Percentiles rank a stretch among this genome's conserved stretches.
Evolutionary conservation across 2,888 invertebrate species (phyloP).

Genomic region (Sarcophaga subvicina): DNA sequence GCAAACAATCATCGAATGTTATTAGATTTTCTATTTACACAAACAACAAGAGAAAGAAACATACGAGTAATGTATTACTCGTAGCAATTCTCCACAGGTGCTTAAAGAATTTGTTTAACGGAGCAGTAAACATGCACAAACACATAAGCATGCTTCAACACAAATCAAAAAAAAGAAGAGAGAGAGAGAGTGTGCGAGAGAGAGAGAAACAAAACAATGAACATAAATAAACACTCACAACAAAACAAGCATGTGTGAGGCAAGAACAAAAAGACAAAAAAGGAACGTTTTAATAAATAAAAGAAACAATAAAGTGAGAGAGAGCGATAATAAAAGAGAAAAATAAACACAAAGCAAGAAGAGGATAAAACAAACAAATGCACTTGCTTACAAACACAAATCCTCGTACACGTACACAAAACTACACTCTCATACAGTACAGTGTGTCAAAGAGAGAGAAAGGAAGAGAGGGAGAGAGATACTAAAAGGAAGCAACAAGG

Average conservation of each 20-base stretch:
- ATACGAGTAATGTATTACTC: background rate
- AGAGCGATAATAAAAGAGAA: conserved; percentile 10
- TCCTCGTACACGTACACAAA: background rate
- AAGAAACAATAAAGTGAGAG: background rate
- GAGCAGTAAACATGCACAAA: conserved; percentile 29
- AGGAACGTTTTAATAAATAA: conserved; percentile 37
- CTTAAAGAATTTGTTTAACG: background rate
- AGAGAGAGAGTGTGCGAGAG: background rate
- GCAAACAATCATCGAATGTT: background rate
- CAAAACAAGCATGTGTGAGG: conserved; percentile 18
- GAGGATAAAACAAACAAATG: conserved; percentile 24
- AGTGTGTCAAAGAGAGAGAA: too few relatives aligned
- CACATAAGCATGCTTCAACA: conserved; percentile 15
- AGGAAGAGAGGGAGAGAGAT: background rate
- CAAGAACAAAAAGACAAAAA: too few relatives aligned
- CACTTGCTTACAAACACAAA: background rate
- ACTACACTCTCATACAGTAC: background rate
- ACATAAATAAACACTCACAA: conserved; percentile 27
- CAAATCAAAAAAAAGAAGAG: conserved; percentile 20
- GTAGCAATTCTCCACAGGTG: conserved; percentile 14
- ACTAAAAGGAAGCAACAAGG: conserved; percentile 33
- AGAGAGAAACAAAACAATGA: background rate
- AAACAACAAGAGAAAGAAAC: background rate
- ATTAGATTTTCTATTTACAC: conserved; percentile 43
- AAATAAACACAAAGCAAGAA: background rate